Percentiles rank a stretch among this genome's conserved stretches.
These are phyloP conservation scores for Ormyrus pomaceus DNA, from an alignment of 2,888 invertebrate species.

Conservation along the genomic window DNA sequence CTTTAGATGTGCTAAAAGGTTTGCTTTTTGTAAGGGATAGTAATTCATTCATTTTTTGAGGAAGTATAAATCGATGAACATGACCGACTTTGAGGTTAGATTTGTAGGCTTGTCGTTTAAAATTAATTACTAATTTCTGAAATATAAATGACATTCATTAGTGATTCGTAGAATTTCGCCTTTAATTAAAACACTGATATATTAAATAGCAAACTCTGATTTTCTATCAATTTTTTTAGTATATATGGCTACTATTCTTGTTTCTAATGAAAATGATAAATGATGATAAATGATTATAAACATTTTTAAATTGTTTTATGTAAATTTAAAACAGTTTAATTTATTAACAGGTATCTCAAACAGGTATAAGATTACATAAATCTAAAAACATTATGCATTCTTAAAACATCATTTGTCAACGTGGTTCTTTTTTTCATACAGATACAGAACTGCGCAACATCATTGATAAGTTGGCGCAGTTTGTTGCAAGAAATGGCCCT, in stretches of 20 bases:
- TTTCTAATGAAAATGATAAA: constrained; percentile 5
- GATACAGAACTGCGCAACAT: constrained; percentile 97
- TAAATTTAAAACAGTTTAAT: constrained; percentile 47
- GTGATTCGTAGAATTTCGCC: too few species aligned
- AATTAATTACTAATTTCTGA: too few species aligned
- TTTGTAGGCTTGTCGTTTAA: background rate
- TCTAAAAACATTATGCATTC: constrained; percentile 11
- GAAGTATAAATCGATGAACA: background rate
- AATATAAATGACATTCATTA: too few species aligned
- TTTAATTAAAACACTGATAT: too few species aligned
- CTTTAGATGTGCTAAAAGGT: background rate
- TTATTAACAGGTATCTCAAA: constrained; percentile 51
- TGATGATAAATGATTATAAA: constrained; percentile 5
- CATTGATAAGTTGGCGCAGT: constrained; percentile 98
- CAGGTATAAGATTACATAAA: constrained; percentile 43
- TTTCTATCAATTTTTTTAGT: background rate
- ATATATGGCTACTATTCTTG: background rate
- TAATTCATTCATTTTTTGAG: background rate
- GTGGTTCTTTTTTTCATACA: constrained; percentile 66
- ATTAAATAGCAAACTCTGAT: background rate
- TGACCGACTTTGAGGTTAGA: background rate
- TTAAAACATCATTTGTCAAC: background rate
- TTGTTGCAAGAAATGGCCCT: constrained; percentile 99
- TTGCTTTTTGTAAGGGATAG: too few species aligned
- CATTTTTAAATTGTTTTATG: constrained; percentile 38